Evolutionary conservation across 2,888 invertebrate genomes (phyloP).

Genomic region (Laspeyria flexula): DNA sequence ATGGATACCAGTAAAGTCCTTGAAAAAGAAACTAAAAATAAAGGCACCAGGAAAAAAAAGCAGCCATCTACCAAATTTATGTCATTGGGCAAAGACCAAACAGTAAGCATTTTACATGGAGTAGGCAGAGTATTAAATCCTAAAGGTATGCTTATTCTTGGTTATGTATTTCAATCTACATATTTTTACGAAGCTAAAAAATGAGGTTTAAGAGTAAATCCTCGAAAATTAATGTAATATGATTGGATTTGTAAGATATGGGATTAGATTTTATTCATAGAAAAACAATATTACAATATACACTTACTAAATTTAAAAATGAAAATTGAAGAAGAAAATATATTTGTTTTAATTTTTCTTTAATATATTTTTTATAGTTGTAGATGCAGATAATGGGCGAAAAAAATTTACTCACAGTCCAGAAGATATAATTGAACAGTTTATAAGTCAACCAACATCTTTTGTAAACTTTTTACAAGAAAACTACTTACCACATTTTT

Average conservation of each 20-base stretch:
- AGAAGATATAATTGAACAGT: conserved; percentile 88
- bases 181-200: no score
- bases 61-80: conserved; percentile 72
- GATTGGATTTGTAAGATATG: no score
- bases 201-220: no score
- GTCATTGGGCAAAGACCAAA: conserved; percentile 88
- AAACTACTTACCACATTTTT: conserved; percentile 91
- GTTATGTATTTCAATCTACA: conserved; percentile 17
- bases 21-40: conserved; percentile 71
- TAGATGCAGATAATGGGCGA: conserved; percentile 60
- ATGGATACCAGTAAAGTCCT: conserved; percentile 72
- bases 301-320: no score
- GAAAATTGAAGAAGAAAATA: no score
- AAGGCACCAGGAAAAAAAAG: conserved; percentile 76
- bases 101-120: conserved; percentile 90
- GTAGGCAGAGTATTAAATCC: conserved; percentile 92
- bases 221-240: no score
- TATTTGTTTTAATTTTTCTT: not conserved
- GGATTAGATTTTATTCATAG: no score
- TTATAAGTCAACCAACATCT: conserved; percentile 88
- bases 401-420: conserved; percentile 87
- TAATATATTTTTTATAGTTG: conserved; percentile 39
- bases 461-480: conserved; percentile 90
- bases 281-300: no score
- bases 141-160: conserved; percentile 84